Conservation (phyloP, 2,113 vertebrate species). For the Pelvicachromis taeniatus region DNA sequence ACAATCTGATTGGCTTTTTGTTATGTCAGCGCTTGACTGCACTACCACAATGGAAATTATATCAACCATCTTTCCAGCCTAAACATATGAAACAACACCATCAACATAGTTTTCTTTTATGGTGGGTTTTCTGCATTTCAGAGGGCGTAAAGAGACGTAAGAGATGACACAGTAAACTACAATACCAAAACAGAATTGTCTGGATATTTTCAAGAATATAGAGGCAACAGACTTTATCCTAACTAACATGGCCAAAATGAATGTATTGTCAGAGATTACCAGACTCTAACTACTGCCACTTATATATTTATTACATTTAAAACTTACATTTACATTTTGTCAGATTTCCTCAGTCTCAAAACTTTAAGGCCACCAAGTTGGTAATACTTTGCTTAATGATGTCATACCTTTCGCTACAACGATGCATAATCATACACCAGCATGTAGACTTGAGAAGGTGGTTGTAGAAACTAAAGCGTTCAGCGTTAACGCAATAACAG, state of each 20-base stretch:
- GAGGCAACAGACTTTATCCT: rapidly evolving
- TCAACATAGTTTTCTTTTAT: neutral
- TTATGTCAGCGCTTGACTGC: neutral
- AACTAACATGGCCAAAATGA: neutral
- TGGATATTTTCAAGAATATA: neutral
- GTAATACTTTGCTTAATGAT: neutral
- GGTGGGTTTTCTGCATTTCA: neutral
- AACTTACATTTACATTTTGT: neutral
- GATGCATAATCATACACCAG: neutral
- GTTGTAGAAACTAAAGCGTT: too few relatives aligned
- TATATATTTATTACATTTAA: neutral
- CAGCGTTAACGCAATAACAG: too few relatives aligned
- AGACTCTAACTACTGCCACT: neutral
- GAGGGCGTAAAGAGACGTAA: rapidly evolving
- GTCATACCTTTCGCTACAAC: neutral
- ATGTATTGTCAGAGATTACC: neutral
- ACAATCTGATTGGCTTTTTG: constrained; percentile 18
- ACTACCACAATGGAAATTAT: neutral
- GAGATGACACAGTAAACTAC: neutral
- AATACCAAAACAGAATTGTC: neutral
- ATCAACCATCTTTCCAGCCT: neutral
- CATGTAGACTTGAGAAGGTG: too few relatives aligned
- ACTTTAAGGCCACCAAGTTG: rapidly evolving
- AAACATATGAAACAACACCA: neutral
- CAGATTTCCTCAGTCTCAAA: neutral